These are phyloP conservation scores for Desmodus rotundus DNA, from an alignment of 2,113 vertebrate genomes.

Conservation along the genomic window DNA sequence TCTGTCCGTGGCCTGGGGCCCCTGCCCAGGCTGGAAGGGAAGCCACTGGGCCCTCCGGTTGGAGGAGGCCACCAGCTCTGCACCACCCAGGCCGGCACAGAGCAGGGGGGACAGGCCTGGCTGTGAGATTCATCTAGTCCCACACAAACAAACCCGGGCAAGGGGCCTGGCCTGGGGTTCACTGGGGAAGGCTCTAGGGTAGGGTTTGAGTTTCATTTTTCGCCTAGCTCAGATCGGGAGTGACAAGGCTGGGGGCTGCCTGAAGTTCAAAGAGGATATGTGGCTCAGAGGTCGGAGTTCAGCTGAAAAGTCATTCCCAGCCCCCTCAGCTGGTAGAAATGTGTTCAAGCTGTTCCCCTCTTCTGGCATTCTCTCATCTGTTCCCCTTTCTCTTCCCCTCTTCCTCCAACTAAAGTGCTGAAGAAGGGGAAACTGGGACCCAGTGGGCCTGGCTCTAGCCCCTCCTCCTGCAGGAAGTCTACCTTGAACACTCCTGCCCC, in stretches of 20 bases:
- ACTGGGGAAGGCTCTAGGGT: conserved; percentile 58
- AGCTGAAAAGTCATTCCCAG: conserved; percentile 65
- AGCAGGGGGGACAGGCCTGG: not conserved
- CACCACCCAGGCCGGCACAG: not conserved
- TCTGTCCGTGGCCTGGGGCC: not conserved
- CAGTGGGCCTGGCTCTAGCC: not conserved
- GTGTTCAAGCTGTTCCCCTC: conserved; percentile 70
- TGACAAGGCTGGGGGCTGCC: conserved; percentile 73
- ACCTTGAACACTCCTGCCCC: not conserved
- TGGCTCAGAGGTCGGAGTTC: conserved; percentile 78
- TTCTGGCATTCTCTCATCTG: conserved; percentile 29
- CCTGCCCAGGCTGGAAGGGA: not conserved
- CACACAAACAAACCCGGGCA: conserved; percentile 74
- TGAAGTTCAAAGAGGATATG: conserved; percentile 74
- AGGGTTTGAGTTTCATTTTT: conserved; percentile 79
- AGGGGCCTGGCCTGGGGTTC: conserved; percentile 51
- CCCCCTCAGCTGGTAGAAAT: conserved; percentile 71
- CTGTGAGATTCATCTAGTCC: conserved; percentile 17
- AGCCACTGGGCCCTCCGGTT: not conserved
- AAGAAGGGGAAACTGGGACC: not conserved
- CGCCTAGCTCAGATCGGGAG: conserved; percentile 67
- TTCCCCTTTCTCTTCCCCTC: conserved; percentile 49
- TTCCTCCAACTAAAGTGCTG: not conserved
- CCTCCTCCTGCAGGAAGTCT: not conserved
- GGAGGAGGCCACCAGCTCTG: not conserved